Conservation (phyloP, 2,113 vertebrate genomes). For the Galeopterus variegatus region DNA sequence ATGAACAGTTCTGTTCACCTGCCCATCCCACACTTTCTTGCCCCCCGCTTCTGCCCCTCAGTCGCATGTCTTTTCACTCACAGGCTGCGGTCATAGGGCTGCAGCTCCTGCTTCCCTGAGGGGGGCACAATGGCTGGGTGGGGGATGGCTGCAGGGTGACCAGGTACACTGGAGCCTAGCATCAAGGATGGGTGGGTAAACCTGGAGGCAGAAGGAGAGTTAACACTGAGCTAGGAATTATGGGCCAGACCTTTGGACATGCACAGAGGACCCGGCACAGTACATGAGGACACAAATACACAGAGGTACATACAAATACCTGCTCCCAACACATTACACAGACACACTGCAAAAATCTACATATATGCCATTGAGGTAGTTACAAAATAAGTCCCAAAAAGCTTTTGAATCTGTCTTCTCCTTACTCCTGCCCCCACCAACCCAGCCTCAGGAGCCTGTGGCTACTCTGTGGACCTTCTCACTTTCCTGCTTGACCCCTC, state of each 20-base stretch:
- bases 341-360: not conserved
- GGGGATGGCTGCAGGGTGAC: conserved; percentile 96
- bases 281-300: not conserved
- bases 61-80: conserved; percentile 85
- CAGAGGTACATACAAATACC: not conserved
- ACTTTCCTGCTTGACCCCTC: not conserved
- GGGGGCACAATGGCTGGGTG: conserved; percentile 97
- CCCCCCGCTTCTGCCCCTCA: not conserved
- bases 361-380: not conserved
- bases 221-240: conserved; percentile 55
- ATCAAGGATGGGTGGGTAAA: conserved; percentile 96
- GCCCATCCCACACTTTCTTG: not conserved
- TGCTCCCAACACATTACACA: not conserved
- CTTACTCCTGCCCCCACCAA: not conserved
- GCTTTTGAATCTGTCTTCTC: not conserved
- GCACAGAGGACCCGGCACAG: not conserved
- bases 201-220: conserved; percentile 88
- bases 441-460: not conserved
- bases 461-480: not conserved
- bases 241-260: not conserved
- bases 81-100: conserved; percentile 95
- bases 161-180: conserved; percentile 94
- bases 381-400: not conserved
- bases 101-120: conserved; percentile 96
- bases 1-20: not conserved